Base-by-base conservation (phyloP, 2,888 invertebrate genomes). In the Torymus auratus region DNA sequence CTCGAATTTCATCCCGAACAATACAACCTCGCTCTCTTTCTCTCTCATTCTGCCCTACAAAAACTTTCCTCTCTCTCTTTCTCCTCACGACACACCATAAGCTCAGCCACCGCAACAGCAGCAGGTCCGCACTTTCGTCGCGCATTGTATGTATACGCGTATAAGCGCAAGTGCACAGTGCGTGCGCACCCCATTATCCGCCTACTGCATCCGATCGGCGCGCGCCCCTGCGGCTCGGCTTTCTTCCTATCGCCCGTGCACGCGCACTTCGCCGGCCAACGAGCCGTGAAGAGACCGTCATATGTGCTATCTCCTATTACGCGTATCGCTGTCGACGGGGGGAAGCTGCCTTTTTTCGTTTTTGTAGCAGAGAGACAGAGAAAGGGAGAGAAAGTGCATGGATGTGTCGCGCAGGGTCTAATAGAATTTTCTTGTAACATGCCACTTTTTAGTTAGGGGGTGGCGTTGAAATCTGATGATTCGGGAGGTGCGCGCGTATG, bases 251-350 rank as follows among this genome's bases (percentile, higher is more conserved):
- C 52, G n/a, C 72, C 62, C 53, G 23, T 12, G 15, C 23, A 14
- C 70, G 60, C 58, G 69, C 73, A 85, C 84, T 85, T 83, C 84
- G 83, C 78, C 80, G 86, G 80, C 83, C 88, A 89, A 89, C 89
- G 89, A 89, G 87, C 89, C 89, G 82, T 89, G 86, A 88, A 88
- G 86, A 85, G 86, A 86, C 80, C 86, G 88, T 89, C 89, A 87
- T 88, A 89, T 89, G 89, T 85, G 88, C 88, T 82, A 71, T 79
- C 77, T 77, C 72, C 84, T 72, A 81, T 85, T 86, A 85, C 86
- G 80, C 79, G 73, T 84, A 83, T 83, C 79, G 50, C 28, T 58
- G 69, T 58, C 41, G 28, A 5, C 52, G 61, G 71, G 53, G 20
- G 28, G 61, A 20, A 28, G 68, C 52, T 69, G 15, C 58, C n/a